Base-by-base conservation (phyloP, 2,797 vertebrate genomes). In the Phrynocephalus vlangalii region DNA sequence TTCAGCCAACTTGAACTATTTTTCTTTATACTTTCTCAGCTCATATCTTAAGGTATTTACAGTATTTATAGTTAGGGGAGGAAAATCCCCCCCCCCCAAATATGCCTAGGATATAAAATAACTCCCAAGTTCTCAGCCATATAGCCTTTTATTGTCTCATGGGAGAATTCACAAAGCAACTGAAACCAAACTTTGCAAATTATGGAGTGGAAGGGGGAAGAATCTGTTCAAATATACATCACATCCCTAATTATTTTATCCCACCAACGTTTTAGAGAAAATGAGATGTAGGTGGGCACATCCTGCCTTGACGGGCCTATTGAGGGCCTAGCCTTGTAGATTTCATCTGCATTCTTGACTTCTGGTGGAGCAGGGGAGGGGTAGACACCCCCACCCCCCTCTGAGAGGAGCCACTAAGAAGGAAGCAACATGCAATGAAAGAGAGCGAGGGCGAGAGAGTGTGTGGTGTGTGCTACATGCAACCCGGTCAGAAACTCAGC, bases 321-420 rank as follows among this genome's bases (percentile, higher is more conserved):
- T 84, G 91, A 92, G 48, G 95, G 94, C 95, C 94, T 94, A 94
- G 97, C 90, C 89, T 95, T 92, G 73, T 91, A 96, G 20, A 72
- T 96, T 97, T 87, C 87, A 95, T 96, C 96, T 92, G 93, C 96
- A 96, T 97, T 97, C 97, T 96, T 96, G 94, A 96, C 96, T 97
- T 95, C 96, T 96, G 95, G 95, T 95, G 96, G 96, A 96, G 93
- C 87, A 95, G 96, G 96, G 96, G 87, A 76, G 96, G 96, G 95
- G 96, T 96, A 96, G 95, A 95, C 95, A 96, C 95, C 91, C 95
- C 91, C 94, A 94, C 60, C 95, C 91, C 94, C 94, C 60, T 56
- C 5, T 3, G 83, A 93, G 94, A 95, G 94, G 86, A 95, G 93
- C 95, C 95, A 94, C 96, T 96, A 96, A 96, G 96, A 97, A 97